Conservation (phyloP, 2,888 invertebrate species). For the Apantesis nais region DNA sequence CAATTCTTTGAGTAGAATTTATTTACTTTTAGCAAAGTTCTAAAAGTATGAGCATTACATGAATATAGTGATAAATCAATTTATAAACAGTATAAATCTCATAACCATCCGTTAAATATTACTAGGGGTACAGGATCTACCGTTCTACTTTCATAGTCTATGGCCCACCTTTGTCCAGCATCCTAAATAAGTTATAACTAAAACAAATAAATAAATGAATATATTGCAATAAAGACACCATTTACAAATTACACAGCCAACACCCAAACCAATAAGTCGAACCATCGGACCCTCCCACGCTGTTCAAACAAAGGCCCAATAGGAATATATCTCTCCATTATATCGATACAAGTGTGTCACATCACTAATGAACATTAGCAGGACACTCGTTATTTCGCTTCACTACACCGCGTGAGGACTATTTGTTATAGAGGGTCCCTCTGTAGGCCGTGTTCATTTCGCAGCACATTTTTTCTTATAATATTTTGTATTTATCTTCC, state of each 20-base stretch:
- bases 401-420: constrained; percentile 3
- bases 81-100: too few relatives aligned
- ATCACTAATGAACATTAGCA: constrained; percentile 8
- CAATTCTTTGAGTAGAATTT: too few relatives aligned
- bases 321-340: constrained; percentile 2
- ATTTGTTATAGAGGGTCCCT: neutral
- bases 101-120: too few relatives aligned
- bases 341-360: neutral
- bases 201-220: too few relatives aligned
- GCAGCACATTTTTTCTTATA: neutral
- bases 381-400: constrained; percentile 19
- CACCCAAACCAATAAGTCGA: neutral
- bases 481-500: neutral
- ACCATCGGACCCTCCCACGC: neutral
- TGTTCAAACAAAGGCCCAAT: constrained; percentile 6
- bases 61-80: too few relatives aligned
- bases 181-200: too few relatives aligned
- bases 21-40: too few relatives aligned
- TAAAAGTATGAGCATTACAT: too few relatives aligned
- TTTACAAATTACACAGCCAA: neutral
- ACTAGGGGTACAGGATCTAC: too few relatives aligned
- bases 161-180: too few relatives aligned
- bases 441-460: neutral
- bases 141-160: too few relatives aligned
- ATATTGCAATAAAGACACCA: neutral